Evolutionary conservation across 2,888 invertebrate genomes (phyloP).

Genomic region (Eupithecia tripunctaria): DNA sequence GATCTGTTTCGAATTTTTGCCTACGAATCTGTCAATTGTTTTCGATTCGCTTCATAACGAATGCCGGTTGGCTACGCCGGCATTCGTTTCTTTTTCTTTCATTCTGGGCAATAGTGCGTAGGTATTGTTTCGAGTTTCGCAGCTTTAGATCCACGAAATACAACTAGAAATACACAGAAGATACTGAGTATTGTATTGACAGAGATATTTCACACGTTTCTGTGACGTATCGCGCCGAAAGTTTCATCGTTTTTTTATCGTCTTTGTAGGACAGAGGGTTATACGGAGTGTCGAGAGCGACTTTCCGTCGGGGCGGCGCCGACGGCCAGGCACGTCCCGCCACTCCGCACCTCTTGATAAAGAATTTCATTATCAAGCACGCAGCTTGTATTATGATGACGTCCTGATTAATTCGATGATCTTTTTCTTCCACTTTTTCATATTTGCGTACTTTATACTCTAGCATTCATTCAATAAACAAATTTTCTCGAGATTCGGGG

Average conservation of each 20-base stretch:
- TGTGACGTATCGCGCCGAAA: constrained; percentile 2
- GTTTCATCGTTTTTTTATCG: constrained; percentile 15
- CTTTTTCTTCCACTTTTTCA: neutral
- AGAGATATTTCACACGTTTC: neutral
- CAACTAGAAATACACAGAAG: neutral
- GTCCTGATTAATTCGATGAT: constrained; percentile 51
- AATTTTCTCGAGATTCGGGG: neutral
- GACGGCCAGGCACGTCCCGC: constrained; percentile 62
- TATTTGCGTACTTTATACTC: neutral
- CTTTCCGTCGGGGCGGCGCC: constrained; percentile 46
- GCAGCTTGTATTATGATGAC: constrained; percentile 61
- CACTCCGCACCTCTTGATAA: constrained; percentile 72
- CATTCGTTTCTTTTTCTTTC: too few species aligned
- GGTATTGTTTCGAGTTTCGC: neutral
- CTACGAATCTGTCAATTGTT: too few species aligned
- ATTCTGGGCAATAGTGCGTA: neutral
- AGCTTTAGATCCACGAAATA: neutral
- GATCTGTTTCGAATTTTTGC: too few species aligned
- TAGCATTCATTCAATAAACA: neutral
- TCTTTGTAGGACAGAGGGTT: constrained; percentile 13
- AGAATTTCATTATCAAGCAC: constrained; percentile 77
- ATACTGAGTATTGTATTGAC: neutral
- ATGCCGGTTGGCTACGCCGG: too few species aligned
- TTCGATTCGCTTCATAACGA: too few species aligned
- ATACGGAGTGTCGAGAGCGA: constrained; percentile 44